Conservation (phyloP, 2,113 vertebrate species). For the Etheostoma cragini region DNA sequence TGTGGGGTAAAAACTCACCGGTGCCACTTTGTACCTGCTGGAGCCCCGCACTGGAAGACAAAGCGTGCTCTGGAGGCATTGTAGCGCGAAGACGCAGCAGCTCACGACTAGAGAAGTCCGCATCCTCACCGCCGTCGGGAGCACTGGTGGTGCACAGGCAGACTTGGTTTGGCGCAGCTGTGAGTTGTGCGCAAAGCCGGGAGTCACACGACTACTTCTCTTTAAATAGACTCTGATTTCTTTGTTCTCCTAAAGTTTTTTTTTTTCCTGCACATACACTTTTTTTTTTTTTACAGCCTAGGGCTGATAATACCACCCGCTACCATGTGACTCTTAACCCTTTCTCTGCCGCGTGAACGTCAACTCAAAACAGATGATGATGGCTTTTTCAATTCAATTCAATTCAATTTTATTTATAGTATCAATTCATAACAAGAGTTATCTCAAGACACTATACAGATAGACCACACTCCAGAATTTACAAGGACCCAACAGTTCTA, state of each 20-base stretch:
- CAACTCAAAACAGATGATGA: slow-evolving; percentile 31
- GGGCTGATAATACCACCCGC: slow-evolving; percentile 80
- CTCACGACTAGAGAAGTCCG: slow-evolving; percentile 63
- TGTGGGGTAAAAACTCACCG: slow-evolving; percentile 82
- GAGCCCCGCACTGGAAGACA: slow-evolving; percentile 62
- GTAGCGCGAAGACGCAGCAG: slow-evolving; percentile 71
- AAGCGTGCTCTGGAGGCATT: slow-evolving; percentile 55
- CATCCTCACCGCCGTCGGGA: slow-evolving; percentile 66
- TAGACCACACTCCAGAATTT: too few species aligned
- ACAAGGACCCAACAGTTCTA: too few species aligned
- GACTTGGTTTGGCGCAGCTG: slow-evolving; percentile 38
- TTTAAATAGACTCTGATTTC: slow-evolving; percentile 84
- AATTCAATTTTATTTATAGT: too few species aligned
- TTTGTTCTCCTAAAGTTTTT: slow-evolving; percentile 78
- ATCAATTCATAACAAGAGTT: too few species aligned
- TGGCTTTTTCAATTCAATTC: too few species aligned
- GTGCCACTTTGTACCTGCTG: slow-evolving; percentile 71
- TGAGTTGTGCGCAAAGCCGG: slow-evolving; percentile 44
- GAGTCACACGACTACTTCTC: slow-evolving; percentile 69
- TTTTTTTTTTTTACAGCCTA: slow-evolving; percentile 67
- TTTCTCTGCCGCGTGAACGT: slow-evolving; percentile 40
- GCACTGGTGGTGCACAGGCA: slow-evolving; percentile 29
- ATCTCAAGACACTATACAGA: too few species aligned
- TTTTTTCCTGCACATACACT: slow-evolving; percentile 66
- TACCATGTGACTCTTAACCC: slow-evolving; percentile 81